Conservation (phyloP, 2,888 invertebrate genomes). For the Pantelozetes paolii region DNA sequence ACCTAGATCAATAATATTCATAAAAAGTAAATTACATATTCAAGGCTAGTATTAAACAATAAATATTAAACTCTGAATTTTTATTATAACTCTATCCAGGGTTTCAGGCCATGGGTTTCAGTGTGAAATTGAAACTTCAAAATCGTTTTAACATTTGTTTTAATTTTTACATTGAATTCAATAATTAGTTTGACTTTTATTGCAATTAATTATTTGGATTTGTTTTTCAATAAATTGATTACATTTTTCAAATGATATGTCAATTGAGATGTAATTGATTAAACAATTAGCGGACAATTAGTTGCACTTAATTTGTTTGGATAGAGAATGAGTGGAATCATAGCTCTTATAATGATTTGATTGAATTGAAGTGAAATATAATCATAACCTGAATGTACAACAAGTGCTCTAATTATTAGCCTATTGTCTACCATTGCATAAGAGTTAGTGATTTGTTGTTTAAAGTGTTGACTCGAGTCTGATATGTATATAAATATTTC, state of each 20-base stretch:
- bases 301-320: background rate
- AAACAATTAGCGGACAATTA: background rate
- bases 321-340: background rate
- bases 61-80: too few species aligned
- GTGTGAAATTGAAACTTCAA: too few species aligned
- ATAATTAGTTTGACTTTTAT: too few species aligned
- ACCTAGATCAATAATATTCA: too few species aligned
- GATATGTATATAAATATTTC: background rate
- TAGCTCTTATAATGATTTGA: background rate
- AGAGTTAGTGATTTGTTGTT: slow-evolving; percentile 7
- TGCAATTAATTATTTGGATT: too few species aligned
- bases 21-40: too few species aligned
- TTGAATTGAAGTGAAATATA: background rate
- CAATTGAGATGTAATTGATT: background rate
- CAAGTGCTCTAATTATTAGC: background rate
- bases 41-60: too few species aligned
- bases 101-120: too few species aligned
- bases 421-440: background rate
- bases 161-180: too few species aligned
- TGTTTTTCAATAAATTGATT: background rate
- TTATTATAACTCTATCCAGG: too few species aligned
- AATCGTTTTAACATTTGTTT: too few species aligned
- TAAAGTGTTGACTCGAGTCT: background rate
- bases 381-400: background rate
- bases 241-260: background rate